Base-by-base conservation (phyloP, 1,140 invertebrate genomes). In the Trachymyrmex septentrionalis region DNA sequence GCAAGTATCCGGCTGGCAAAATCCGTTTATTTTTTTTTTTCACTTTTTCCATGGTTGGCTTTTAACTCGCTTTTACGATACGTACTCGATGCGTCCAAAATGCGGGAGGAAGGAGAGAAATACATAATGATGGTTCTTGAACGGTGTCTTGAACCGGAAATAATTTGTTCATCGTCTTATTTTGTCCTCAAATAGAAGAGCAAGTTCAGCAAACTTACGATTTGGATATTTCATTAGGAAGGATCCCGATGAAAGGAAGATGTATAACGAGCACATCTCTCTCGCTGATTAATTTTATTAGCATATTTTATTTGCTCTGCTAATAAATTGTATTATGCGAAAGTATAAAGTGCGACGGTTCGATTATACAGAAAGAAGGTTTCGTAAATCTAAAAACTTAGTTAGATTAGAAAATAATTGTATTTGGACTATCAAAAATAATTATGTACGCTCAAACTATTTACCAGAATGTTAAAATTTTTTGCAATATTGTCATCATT, bases 131-230 rank as follows among this genome's bases (percentile, higher is more conserved):
- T 1, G 24, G 19, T 30, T 81, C 38, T n/a, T n/a, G n/a, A n/a
- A n/a, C n/a, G n/a, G n/a, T 61, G 80, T 73, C 55, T 30, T n/a
- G 9, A 72, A 6, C 27, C 69, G 55, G 24, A 73, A 73, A 27
- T 69, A 44, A 75, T 84, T 73, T 48, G 55, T 73, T 82, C 53
- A 34, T 19, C 67, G 67, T 82, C 55, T 24, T 73, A 84, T 61
- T 61, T 72, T 72, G 10, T 21, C 16, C n/a, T 24, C 67, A 38
- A 84, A 84, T 61, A 34, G 55, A 57, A 55, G 30, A 44, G 55
- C 80, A 19, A 78, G 19, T 38, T 27, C 1, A 19, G 67, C 38
- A 48, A 30, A 73, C 30, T 84, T 48, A 48, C 55, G 19, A 61
- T 30, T 73, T 2, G 69, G 34, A 61, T 76, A 69, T 55, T 69